Base-by-base conservation (phyloP, 1,140 invertebrate species). In the Diabrotica undecimpunctata region DNA sequence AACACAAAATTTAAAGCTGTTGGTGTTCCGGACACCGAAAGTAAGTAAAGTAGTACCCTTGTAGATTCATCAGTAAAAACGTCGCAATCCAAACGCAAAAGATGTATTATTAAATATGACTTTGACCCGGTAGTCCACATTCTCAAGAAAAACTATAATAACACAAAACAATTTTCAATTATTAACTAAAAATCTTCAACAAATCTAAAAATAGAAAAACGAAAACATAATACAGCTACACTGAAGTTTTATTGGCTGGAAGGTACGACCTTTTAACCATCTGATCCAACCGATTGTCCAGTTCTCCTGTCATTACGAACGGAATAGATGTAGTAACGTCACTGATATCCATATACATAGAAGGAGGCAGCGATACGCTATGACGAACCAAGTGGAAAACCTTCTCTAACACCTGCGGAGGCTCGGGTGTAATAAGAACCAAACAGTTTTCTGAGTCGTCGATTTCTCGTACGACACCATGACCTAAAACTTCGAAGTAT, bases 401-500 rank as follows among this genome's bases (percentile, higher is more conserved):
- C 6, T 68, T 62, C 36, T 78, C 63, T 36, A 79, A 63, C 12
- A 51, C 58, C 25, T 69, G 54, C 54, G 63, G 5, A 9, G 63
- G 25, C 37, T 70, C 63, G 11, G 77, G 75, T 14, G 77, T 77
- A 57, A 79, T 55, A 39, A 79, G 65, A 11, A 72, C 67, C 38
- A 77, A 55, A 41, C 46, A 59, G 25, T 72, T 68, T 5, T n/a
- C 55, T 36, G 54, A 11, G 14, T 70, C 11, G 68, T 75, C 71
- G 50, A 78, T 57, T 12, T 71, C 75, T 65, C 76, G 63, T 9
- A 79, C 72, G 54, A 79, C 66, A 71, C 74, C 74, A 62, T 69
- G 75, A 52, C 74, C 74, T 60, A 72, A 46, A 11, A 69, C 72
- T 50, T 57, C 39, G 62, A 70, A 74, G 54, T 69, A 66, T 7